Base-by-base conservation (phyloP, 2,797 vertebrate genomes). In the Alauda arvensis region DNA sequence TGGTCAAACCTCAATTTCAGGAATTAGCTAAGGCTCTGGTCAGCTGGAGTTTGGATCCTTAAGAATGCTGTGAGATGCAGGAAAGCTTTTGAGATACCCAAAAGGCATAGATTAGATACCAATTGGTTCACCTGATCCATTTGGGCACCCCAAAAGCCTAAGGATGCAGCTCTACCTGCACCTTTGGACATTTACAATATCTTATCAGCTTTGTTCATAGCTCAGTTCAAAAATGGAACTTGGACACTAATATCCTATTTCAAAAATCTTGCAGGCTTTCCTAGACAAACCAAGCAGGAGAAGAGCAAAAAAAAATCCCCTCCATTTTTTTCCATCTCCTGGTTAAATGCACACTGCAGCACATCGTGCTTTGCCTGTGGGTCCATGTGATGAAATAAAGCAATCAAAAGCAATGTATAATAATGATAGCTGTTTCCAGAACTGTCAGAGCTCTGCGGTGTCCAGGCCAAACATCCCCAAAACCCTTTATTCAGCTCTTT, bases 401-500 rank as follows among this genome's bases (percentile, higher is more conserved):
- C 75, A 74, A 86, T 77, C 77, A 79, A 83, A 92, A 63, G 75
- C 81, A 66, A 77, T 67, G 75, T 74, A 53, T 81, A 91, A 82
- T 79, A 88, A 88, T 92, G 83, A 91, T 79, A 86, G 83, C 81
- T 77, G 46, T 66, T 93, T 92, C 89, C 83, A 89, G 56, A 87
- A 80, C 72, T 77, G 79, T 49, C 53, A 68, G 29, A 39, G 68
- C 67, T 88, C 59, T 45, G 83, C 59, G 17, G 49, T 34, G 56
- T 26, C 78, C 91, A 70, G 53, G 53, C 53, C 85, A 83, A 93
- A 86, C 78, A 77, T 60, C 57, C 61, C 23, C 56, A 83, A 84
- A 94, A 94, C 33, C 46, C 46, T 78, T 83, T 81, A 75, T 92
- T 95, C 84, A 94, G 88, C 93, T 89, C 18, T 89, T 83, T 91